phyloP scores from a whole-genome alignment of 2,888 invertebrate genomes.

The Chromoteleia sp. region DNA sequence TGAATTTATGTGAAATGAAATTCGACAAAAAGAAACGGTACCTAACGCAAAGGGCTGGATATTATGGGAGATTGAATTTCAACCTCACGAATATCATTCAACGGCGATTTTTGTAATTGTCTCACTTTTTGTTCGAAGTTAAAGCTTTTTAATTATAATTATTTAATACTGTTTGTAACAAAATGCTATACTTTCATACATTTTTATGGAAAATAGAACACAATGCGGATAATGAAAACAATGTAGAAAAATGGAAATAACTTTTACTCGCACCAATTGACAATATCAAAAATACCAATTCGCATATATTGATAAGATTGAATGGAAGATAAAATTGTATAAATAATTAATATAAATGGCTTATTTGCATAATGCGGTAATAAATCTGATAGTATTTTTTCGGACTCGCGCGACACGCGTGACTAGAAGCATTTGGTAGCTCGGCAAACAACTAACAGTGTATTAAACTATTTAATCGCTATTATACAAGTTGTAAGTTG shows the following conservation, averaged over 20 bases:
- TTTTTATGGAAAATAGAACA: too few relatives aligned
- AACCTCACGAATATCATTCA: slow-evolving; percentile 1
- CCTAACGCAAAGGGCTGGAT: slow-evolving; percentile 3
- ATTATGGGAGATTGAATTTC: slow-evolving; percentile 11
- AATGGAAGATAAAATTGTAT: background rate
- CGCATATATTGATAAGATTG: too few relatives aligned
- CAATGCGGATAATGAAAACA: too few relatives aligned
- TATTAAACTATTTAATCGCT: slow-evolving; percentile 49
- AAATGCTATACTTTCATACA: too few relatives aligned
- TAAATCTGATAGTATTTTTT: background rate
- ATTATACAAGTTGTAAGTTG: slow-evolving; percentile 39
- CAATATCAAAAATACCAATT: too few relatives aligned
- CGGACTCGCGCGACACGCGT: background rate
- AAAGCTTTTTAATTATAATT: background rate
- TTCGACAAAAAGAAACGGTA: slow-evolving; percentile 15
- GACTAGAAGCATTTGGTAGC: slow-evolving; percentile 6
- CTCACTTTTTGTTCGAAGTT: background rate
- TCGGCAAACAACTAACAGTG: slow-evolving; percentile 11
- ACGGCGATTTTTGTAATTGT: background rate
- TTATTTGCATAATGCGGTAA: background rate
- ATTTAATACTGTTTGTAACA: background rate
- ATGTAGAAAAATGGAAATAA: too few relatives aligned
- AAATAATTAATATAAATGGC: slow-evolving; percentile 6
- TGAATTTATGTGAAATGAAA: slow-evolving; percentile 23
- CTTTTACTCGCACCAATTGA: too few relatives aligned